Evolutionary conservation across 2,113 vertebrate genomes (phyloP).

Genomic region (Neoarius graeffei): DNA sequence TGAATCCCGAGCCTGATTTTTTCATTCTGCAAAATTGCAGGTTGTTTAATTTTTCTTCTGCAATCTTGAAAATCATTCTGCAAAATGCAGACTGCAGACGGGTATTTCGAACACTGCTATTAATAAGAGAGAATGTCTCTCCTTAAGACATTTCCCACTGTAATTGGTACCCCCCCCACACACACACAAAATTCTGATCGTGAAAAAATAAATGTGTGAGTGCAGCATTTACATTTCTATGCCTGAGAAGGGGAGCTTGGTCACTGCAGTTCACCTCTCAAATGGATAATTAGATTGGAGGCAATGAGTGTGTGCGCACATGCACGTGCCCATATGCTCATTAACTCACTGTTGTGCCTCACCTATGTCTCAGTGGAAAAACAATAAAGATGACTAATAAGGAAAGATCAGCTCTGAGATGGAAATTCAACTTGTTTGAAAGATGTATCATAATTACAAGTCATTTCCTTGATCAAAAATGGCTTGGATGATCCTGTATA

Average conservation of each 20-base stretch:
- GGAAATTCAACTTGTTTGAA: slow-evolving; percentile 5
- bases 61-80: too few relatives aligned
- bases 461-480: not conserved
- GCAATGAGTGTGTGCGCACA: slow-evolving; percentile 23
- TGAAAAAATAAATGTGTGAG: not conserved
- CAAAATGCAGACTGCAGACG: too few relatives aligned
- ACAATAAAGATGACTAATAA: not conserved
- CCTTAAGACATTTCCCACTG: not conserved
- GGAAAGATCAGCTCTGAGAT: slow-evolving; percentile 18
- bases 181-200: not conserved
- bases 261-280: slow-evolving; percentile 13
- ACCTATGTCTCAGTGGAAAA: slow-evolving; percentile 4
- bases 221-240: slow-evolving; percentile 27
- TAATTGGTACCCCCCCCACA: not conserved
- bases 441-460: not conserved
- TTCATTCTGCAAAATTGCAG: too few relatives aligned
- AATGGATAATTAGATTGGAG: slow-evolving; percentile 46
- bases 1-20: too few relatives aligned
- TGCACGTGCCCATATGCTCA: not conserved
- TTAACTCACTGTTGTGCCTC: slow-evolving; percentile 35
- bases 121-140: slow-evolving; percentile 10
- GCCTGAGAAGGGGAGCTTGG: slow-evolving; percentile 12
- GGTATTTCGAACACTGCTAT: too few relatives aligned
- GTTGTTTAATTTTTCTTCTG: too few relatives aligned
- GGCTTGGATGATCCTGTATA: not conserved